These are phyloP conservation scores for Esox masquinongy DNA, from an alignment of 2,797 vertebrate genomes.

Conservation along the genomic window DNA sequence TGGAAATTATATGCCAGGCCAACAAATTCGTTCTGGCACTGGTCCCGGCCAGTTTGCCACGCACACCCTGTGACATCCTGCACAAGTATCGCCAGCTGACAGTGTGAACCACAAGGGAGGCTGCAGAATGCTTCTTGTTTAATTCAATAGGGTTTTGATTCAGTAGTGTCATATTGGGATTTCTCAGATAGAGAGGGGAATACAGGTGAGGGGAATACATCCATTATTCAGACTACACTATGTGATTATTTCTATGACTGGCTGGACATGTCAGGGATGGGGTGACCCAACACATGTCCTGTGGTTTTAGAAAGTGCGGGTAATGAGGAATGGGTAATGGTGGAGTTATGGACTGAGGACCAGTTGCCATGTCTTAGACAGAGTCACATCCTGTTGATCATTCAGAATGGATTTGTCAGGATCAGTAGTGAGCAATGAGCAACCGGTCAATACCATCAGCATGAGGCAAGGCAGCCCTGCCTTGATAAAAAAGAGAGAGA, in stretches of 20 bases:
- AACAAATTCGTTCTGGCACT: no score
- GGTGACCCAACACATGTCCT: no score
- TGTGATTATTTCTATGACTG: no score
- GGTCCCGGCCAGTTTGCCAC: no score
- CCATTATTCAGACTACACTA: no score
- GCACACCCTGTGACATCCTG: conserved; percentile 7
- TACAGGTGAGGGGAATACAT: no score
- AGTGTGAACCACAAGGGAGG: conserved; percentile 17
- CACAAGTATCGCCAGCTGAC: conserved; percentile 5
- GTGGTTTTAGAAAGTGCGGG: background rate
- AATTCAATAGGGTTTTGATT: background rate
- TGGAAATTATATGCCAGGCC: no score
- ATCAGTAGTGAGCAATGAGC: conserved; percentile 30
- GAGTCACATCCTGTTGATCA: conserved; percentile 32
- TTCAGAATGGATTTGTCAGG: conserved; percentile 38
- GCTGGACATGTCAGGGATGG: no score
- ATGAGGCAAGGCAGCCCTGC: background rate
- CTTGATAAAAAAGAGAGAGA: no score
- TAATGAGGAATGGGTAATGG: background rate
- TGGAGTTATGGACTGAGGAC: background rate
- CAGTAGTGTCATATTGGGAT: background rate
- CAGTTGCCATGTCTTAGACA: no score
- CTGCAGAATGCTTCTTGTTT: background rate
- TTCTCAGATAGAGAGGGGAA: background rate
- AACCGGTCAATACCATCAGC: conserved; percentile 30